Evolutionary conservation across 1,140 invertebrate genomes (phyloP), one percentile per base, ranked within the genome.

Genomic region (Hyphantria cunea): DNA sequence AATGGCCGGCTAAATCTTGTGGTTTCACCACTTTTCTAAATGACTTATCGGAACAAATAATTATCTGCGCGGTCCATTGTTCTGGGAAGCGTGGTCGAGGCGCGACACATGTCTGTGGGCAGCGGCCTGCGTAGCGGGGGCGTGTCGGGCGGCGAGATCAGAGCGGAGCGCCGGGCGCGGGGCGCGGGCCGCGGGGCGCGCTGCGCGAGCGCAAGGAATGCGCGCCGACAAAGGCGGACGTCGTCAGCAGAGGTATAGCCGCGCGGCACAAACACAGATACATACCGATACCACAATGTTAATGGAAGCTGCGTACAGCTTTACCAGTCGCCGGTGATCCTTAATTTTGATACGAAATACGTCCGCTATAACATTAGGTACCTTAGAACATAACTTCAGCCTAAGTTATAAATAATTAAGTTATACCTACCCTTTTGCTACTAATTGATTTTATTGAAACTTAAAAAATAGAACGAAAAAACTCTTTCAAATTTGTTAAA

Each of bases 101-200:
- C 10, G 14, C 34, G 25, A n/a, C 6, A 31, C 17, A 17, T n/a
- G 37, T 49, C 32, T 42, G 58, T 49, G 37, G 53, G 52, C 17
- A 39, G n/a, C 9, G 41, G 12, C 6, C n/a, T 49, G 37, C 5
- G 17, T 25, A 1, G 10, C 41, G 48, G 41, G 56, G 68, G 72
- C 68, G 72, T 60, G 71, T 52, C 68, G 34, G 8, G 68, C 68
- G 68, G 65, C 32, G 15, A 58, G 14, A 39, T 48, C 45, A 47
- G 41, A 55, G 34, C 34, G 34, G 8, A 6, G 5, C 33, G 5
- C 33, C 33, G 3, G 8, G 34, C 34, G 34, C 34, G 34, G 34
- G 34, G 8, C 8, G 34, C 8, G 8, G 34, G 34, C 34, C 2
- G 34, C 34, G 34, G 3, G 8, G 34, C 34, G 34, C 34, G 34